A percentile compares a stretch with the other conserved stretches of the same genome.
These are phyloP conservation scores for Dreissena polymorpha DNA, from an alignment of 1,140 invertebrate species.

Conservation along the genomic window DNA sequence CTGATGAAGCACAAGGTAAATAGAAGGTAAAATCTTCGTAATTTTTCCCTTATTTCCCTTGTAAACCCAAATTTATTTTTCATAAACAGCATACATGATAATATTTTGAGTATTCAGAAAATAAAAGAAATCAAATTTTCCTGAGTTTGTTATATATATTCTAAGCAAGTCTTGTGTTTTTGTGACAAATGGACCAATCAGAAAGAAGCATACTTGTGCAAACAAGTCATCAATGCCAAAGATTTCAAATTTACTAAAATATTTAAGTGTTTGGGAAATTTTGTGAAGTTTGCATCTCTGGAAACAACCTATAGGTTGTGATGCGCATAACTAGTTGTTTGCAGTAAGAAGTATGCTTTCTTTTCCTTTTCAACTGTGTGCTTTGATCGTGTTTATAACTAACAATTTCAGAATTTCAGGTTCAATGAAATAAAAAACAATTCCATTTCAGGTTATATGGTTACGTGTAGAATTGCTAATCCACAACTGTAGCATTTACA, in stretches of 20 bases:
- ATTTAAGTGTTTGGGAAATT: not conserved
- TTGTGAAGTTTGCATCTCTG: not conserved
- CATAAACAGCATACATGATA: too few relatives aligned
- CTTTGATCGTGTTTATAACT: constrained; percentile 9
- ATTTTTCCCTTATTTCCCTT: not conserved
- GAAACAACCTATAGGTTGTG: not conserved
- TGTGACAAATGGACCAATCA: not conserved
- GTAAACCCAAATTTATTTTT: not conserved
- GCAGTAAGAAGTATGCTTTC: constrained; percentile 14
- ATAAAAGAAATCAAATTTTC: constrained; percentile 4
- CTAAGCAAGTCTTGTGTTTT: not conserved
- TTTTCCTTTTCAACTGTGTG: constrained; percentile 3
- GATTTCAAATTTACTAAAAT: constrained; percentile 10
- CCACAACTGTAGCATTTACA: too few relatives aligned
- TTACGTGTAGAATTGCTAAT: not conserved
- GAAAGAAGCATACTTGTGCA: constrained; percentile 8
- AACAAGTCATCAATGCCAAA: not conserved
- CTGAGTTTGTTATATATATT: not conserved
- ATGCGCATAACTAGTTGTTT: not conserved
- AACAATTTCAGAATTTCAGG: constrained; percentile 78
- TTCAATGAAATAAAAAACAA: constrained; percentile 8
- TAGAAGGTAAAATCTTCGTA: not conserved
- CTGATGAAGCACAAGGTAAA: constrained; percentile 48
- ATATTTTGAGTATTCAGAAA: not conserved
- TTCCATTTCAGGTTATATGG: constrained; percentile 79